Evolutionary conservation across 2,888 invertebrate species (phyloP).

Genomic region (Diploptera punctata): DNA sequence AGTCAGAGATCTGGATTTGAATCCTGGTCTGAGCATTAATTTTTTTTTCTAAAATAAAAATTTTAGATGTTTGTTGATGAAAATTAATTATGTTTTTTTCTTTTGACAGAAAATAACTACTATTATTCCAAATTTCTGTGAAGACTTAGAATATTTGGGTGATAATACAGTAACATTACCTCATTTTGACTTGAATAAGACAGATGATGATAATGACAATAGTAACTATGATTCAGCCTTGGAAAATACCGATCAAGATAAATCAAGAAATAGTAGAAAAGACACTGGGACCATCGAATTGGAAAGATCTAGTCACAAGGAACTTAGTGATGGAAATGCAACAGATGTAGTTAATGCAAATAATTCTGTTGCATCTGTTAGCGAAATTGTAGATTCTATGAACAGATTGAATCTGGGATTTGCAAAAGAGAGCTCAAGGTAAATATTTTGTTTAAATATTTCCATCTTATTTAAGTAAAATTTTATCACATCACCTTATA

Average conservation of each 20-base stretch:
- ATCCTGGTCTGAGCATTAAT: too few relatives aligned
- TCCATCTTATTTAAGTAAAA: too few relatives aligned
- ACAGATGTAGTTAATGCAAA: conserved; percentile 32
- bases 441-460: neutral
- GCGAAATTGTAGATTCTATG: conserved; percentile 32
- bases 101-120: conserved; percentile 58
- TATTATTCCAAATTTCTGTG: conserved; percentile 68
- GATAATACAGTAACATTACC: conserved; percentile 5
- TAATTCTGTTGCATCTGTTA: conserved; percentile 23
- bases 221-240: conserved; percentile 36
- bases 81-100: neutral
- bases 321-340: neutral
- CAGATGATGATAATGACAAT: conserved; percentile 32
- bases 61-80: too few relatives aligned
- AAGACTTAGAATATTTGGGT: conserved; percentile 52
- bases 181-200: conserved; percentile 30
- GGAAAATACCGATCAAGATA: conserved; percentile 32
- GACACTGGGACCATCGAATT: neutral
- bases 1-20: too few relatives aligned
- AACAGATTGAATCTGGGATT: conserved; percentile 32
- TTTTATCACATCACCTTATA: too few relatives aligned
- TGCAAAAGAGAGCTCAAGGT: conserved; percentile 22
- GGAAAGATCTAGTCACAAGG: neutral
- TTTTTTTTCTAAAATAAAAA: too few relatives aligned
- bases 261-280: conserved; percentile 25